Percentiles rank a stretch among this genome's conserved stretches.
phyloP scores from a whole-genome alignment of 2,888 invertebrate species.

The Phengaris arion region DNA sequence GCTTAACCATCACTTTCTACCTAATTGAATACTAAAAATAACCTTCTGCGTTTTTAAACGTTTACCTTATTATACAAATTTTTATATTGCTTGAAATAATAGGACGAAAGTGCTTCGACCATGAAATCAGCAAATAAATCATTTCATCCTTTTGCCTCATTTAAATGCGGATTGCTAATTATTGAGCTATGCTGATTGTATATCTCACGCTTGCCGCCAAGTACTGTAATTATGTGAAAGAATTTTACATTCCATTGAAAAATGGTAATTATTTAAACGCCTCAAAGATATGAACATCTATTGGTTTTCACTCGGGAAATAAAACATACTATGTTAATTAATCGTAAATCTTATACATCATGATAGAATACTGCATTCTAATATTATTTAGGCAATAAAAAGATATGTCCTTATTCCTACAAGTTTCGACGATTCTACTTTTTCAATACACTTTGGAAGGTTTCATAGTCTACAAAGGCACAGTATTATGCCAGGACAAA shows the following conservation, averaged over 20 bases:
- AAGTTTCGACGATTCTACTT: not conserved
- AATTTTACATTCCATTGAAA: conserved; percentile 33
- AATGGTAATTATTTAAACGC: conserved; percentile 17
- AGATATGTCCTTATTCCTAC: not conserved
- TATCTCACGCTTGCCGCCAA: conserved; percentile 37
- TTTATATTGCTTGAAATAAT: not conserved
- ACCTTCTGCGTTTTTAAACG: not conserved
- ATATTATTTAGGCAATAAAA: too few species aligned
- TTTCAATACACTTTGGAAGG: not conserved
- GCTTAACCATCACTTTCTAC: not conserved
- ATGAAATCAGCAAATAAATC: not conserved
- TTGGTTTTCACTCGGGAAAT: not conserved
- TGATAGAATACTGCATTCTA: too few species aligned
- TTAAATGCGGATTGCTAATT: conserved; percentile 33
- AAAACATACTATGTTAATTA: too few species aligned
- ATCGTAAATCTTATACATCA: too few species aligned
- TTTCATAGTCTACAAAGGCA: not conserved
- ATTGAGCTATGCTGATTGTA: conserved; percentile 33
- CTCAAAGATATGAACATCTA: not conserved
- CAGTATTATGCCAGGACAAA: not conserved
- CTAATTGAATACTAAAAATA: not conserved
- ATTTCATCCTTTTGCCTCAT: conserved; percentile 20
- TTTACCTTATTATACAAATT: not conserved
- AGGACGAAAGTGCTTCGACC: conserved; percentile 6
- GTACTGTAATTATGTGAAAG: conserved; percentile 36